phyloP scores from a whole-genome alignment of 2,797 vertebrate genomes.

The Rhinichthys osculus region DNA sequence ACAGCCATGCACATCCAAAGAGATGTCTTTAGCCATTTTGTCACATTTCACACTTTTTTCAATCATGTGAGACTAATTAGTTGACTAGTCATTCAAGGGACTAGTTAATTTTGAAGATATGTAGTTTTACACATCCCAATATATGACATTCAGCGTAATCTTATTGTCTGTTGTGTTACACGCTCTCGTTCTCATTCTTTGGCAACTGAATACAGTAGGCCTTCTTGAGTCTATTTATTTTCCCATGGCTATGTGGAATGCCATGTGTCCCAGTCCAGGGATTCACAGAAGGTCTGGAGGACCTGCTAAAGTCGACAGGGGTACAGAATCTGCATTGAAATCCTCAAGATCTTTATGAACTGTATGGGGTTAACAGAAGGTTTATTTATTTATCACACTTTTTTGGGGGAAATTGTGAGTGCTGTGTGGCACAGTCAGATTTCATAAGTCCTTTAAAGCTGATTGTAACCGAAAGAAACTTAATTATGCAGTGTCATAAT shows the following conservation, averaged over 20 bases:
- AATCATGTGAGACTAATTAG: not conserved
- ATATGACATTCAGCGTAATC: not conserved
- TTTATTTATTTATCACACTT: conserved; percentile 17
- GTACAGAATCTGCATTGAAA: not conserved
- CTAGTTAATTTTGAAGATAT: not conserved
- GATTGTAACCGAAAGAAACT: conserved; percentile 27
- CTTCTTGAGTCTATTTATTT: conserved; percentile 35
- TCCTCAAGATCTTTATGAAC: not conserved
- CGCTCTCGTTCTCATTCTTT: not conserved
- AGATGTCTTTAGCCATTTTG: not conserved
- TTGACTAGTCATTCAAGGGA: not conserved
- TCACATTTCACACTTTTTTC: not conserved
- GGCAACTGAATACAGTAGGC: conserved; percentile 22
- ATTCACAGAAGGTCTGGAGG: conserved; percentile 14
- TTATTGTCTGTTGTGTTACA: not conserved
- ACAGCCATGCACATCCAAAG: not conserved
- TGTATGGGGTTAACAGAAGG: not conserved
- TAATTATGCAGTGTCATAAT: conserved; percentile 39
- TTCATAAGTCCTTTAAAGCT: conserved; percentile 8
- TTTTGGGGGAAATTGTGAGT: not conserved
- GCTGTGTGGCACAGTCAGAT: conserved; percentile 6
- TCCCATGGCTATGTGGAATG: conserved; percentile 24
- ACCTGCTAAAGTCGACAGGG: conserved; percentile 5
- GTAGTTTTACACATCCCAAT: not conserved
- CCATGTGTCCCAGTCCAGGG: conserved; percentile 4